Evolutionary conservation across 2,888 invertebrate species (phyloP).

Genomic region (Zygaena filipendulae): DNA sequence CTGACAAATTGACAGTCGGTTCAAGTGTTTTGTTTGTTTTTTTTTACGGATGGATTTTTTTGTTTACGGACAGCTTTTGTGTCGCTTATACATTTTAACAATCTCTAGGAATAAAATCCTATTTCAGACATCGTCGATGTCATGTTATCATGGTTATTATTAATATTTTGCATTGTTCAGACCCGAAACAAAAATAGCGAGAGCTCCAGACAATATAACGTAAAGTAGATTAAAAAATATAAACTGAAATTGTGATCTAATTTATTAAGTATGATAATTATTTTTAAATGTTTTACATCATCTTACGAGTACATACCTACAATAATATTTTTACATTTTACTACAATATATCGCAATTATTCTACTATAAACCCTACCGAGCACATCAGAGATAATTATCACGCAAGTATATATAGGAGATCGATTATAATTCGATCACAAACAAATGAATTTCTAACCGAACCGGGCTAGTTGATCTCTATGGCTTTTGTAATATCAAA

Average conservation of each 20-base stretch:
- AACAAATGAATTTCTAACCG: constrained; percentile 47
- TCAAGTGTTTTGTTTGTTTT: constrained; percentile 38
- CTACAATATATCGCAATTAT: constrained; percentile 33
- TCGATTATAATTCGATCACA: constrained; percentile 57
- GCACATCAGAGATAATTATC: constrained; percentile 35
- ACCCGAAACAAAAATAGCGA: too few relatives aligned
- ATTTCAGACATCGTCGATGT: too few relatives aligned
- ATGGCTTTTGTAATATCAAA: constrained; percentile 24
- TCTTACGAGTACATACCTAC: not conserved
- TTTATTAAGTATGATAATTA: too few relatives aligned
- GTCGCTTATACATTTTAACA: too few relatives aligned
- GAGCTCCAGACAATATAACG: too few relatives aligned
- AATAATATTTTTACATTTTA: constrained; percentile 12
- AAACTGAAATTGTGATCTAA: too few relatives aligned
- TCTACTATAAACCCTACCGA: constrained; percentile 23
- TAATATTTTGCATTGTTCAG: too few relatives aligned
- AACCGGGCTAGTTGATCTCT: constrained; percentile 25
- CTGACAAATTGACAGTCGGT: constrained; percentile 21
- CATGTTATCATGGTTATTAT: too few relatives aligned
- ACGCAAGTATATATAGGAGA: constrained; percentile 32
- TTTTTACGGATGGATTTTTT: too few relatives aligned
- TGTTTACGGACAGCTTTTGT: too few relatives aligned
- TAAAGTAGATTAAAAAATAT: too few relatives aligned
- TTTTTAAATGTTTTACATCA: constrained; percentile 1
- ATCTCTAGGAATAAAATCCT: too few relatives aligned